Evolutionary conservation across 1,140 invertebrate genomes (phyloP).

Genomic region (Glomeris maerens): DNA sequence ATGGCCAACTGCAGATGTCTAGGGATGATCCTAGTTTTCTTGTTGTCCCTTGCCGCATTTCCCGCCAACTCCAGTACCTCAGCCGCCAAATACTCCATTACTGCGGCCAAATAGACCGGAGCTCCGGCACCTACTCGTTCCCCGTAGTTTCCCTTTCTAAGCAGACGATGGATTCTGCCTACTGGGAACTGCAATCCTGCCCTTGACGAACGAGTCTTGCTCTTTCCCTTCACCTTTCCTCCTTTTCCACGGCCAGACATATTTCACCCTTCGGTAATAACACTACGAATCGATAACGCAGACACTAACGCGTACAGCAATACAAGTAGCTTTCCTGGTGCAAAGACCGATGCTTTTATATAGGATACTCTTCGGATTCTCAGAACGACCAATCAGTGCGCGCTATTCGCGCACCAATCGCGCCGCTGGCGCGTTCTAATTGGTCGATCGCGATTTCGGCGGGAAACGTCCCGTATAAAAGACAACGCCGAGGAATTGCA

Average conservation of each 20-base stretch:
- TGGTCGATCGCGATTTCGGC: too few species aligned
- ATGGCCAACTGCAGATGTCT: constrained; percentile 38
- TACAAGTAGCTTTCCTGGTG: too few species aligned
- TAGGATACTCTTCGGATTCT: too few species aligned
- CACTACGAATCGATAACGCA: too few species aligned
- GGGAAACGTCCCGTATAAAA: too few species aligned
- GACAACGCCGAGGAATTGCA: too few species aligned
- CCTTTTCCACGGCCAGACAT: constrained; percentile 25
- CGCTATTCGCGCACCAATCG: too few species aligned
- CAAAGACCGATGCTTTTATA: too few species aligned
- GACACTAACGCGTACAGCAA: too few species aligned
- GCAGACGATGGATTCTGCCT: constrained; percentile 33
- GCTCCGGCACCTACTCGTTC: constrained; percentile 26
- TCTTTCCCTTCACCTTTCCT: constrained; percentile 21
- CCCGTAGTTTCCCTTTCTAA: constrained; percentile 29
- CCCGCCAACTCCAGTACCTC: constrained; percentile 46
- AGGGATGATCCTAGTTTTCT: constrained; percentile 38
- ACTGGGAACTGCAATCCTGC: constrained; percentile 38
- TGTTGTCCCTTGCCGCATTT: constrained; percentile 55
- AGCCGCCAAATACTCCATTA: constrained; percentile 33
- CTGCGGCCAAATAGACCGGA: constrained; percentile 32
- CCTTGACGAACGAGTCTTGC: constrained; percentile 26
- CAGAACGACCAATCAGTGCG: too few species aligned
- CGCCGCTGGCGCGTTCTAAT: too few species aligned
- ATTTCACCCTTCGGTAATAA: too few species aligned